phyloP scores from a whole-genome alignment of 35 echinoderm and acorn worm genomes.

The Patiria miniata region DNA sequence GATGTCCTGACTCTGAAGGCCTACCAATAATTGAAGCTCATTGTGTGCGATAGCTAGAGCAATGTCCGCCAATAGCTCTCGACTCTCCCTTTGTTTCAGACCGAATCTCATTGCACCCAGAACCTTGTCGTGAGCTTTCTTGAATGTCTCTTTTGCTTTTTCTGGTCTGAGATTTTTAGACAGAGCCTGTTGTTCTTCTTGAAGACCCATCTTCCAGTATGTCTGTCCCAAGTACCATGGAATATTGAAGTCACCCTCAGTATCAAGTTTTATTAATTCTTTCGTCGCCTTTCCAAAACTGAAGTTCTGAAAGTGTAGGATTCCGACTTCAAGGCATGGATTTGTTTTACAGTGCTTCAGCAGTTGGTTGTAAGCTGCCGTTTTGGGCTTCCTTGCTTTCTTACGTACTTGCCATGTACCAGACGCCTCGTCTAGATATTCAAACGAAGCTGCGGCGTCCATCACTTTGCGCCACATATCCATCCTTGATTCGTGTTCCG shows the following conservation, averaged over 20 bases:
- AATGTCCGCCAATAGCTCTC: background rate
- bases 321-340: background rate
- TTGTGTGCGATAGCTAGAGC: constrained; percentile 22
- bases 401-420: background rate
- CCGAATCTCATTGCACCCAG: background rate
- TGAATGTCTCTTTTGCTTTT: background rate
- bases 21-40: background rate
- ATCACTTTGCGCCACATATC: background rate
- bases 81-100: background rate
- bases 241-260: background rate
- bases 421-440: background rate
- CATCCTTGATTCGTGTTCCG: background rate
- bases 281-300: background rate
- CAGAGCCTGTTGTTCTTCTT: background rate
- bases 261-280: background rate
- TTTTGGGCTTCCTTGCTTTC: background rate
- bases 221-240: background rate
- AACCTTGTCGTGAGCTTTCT: background rate
- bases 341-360: background rate
- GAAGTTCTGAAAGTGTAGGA: background rate
- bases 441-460: background rate
- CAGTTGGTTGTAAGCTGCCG: background rate
- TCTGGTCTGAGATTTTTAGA: background rate
- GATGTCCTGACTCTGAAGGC: too few relatives aligned
- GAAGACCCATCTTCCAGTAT: background rate